A percentile compares a stretch with the other conserved stretches of the same genome.
Conservation (phyloP, 2,113 vertebrate species). For the Pica pica region DNA sequence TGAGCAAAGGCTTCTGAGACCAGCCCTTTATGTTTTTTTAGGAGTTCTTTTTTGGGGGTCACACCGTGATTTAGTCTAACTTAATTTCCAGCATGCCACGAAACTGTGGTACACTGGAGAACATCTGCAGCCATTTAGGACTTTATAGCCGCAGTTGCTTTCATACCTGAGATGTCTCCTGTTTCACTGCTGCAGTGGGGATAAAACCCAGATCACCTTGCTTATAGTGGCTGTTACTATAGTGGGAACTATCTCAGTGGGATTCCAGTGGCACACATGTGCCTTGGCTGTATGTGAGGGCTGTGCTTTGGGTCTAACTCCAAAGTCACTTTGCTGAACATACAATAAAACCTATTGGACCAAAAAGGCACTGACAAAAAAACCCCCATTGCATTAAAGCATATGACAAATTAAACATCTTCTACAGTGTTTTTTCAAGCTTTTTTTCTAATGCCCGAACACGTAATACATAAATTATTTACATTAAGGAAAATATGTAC, state of each 20-base stretch:
- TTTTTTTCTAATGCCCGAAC: background rate
- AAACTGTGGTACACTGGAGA: background rate
- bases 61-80: background rate
- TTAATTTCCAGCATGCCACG: background rate
- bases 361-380: background rate
- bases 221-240: background rate
- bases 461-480: background rate
- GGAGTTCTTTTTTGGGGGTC: background rate
- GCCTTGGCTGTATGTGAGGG: background rate
- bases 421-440: background rate
- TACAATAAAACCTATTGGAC: background rate
- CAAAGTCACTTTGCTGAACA: background rate
- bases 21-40: background rate
- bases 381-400: rapidly evolving
- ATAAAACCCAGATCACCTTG: background rate
- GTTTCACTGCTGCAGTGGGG: background rate
- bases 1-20: background rate
- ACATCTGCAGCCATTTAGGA: background rate
- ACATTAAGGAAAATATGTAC: background rate
- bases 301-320: background rate
- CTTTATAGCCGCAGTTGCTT: background rate
- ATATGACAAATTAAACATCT: background rate
- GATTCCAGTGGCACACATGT: rapidly evolving
- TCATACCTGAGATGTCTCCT: background rate
- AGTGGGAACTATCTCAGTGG: background rate